Conservation (phyloP, 2,888 invertebrate species). For the Monoplex corrugatus region DNA sequence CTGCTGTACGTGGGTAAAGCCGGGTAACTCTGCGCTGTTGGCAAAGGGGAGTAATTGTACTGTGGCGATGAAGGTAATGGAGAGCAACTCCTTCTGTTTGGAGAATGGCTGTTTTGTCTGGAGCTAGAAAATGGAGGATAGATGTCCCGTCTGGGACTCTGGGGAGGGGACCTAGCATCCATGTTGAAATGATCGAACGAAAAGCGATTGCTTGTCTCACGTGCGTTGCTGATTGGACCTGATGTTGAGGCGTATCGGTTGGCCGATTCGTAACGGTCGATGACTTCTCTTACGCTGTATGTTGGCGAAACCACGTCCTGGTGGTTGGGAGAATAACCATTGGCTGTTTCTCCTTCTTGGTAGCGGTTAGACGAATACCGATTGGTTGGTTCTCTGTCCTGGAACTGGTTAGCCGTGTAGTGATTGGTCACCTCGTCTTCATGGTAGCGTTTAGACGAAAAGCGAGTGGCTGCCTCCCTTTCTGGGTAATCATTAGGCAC, state of each 20-base stretch:
- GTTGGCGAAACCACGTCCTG: neutral
- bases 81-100: conserved; percentile 27
- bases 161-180: neutral
- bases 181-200: conserved; percentile 3
- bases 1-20: neutral
- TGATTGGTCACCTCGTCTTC: neutral
- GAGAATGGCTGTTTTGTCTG: conserved; percentile 23
- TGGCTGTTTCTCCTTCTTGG: neutral
- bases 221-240: neutral
- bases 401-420: neutral
- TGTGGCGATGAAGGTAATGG: neutral
- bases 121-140: conserved; percentile 6
- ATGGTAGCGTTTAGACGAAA: neutral
- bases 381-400: neutral
- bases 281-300: conserved; percentile 11
- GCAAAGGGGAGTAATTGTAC: neutral
- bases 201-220: neutral
- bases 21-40: neutral
- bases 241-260: neutral
- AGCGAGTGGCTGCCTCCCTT: neutral
- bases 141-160: neutral
- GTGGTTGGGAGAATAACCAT: neutral
- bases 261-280: neutral
- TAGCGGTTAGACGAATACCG: neutral
- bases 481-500: neutral